phyloP scores from a whole-genome alignment of 2,888 invertebrate genomes.

The Thymelicus acteon region DNA sequence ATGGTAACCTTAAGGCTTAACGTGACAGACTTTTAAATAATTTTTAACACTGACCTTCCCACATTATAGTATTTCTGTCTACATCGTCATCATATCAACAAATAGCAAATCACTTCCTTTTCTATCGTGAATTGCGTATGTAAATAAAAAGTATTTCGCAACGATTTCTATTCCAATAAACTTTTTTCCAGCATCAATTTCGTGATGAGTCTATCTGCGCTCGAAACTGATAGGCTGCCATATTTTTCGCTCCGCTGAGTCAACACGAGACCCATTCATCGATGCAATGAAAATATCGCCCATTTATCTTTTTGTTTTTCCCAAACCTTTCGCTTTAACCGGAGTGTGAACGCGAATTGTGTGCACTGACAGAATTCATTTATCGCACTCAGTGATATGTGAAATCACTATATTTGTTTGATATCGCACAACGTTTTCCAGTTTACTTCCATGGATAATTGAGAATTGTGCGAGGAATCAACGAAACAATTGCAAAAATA shows the following conservation, averaged over 20 bases:
- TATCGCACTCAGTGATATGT: constrained; percentile 66
- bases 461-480: constrained; percentile 21
- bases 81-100: neutral
- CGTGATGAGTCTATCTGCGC: constrained; percentile 22
- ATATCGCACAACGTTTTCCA: constrained; percentile 50
- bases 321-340: constrained; percentile 60
- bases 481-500: constrained; percentile 24
- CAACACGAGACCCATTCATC: constrained; percentile 73
- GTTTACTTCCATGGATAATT: constrained; percentile 47
- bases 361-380: constrained; percentile 74
- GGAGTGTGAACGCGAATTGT: constrained; percentile 56
- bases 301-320: constrained; percentile 74
- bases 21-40: no score
- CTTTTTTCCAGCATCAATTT: constrained; percentile 18
- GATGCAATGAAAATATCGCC: constrained; percentile 78
- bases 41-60: no score
- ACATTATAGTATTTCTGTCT: no score
- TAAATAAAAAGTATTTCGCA: constrained; percentile 1
- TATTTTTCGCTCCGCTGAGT: constrained; percentile 74
- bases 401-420: constrained; percentile 70
- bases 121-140: neutral
- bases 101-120: neutral
- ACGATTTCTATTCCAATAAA: constrained; percentile 15
- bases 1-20: no score
- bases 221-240: constrained; percentile 50